Evolutionary conservation across 2,888 invertebrate species (phyloP), one percentile per base, ranked within the genome.

Genomic region (Ornithoptera priamus): DNA sequence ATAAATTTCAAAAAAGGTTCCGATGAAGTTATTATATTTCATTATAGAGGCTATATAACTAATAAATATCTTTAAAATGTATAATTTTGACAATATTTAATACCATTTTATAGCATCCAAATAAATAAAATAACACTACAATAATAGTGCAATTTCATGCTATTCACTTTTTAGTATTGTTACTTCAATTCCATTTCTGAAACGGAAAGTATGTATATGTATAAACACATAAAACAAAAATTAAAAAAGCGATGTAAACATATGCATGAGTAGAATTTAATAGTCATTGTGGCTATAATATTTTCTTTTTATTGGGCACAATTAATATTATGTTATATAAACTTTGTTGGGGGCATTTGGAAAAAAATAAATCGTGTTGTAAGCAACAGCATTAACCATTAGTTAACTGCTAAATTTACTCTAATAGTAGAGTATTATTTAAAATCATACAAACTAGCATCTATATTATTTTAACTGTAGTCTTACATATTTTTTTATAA

Each of bases 131-230:
- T 64, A 20, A 70, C 64, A 36, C 22, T 58, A 67, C 39, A 71
- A 67, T 53, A 53, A 30, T 36, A 30, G 22, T 63, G 73, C 75
- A 75, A 70, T 65, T 77, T 74, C 73, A 80, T 71, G 73, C 76
- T 83, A 82, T 75, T 88, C 84, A 78, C 76, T 77, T 81, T 83
- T 87, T 75, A 89, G 83, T 81, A 91, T 88, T 82, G 80, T 75
- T 74, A 91, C 74, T 71, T 85, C 77, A 80, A 90, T 86, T 77
- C 92, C 92, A 81, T 86, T 74, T 76, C 90, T 90, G 90, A 84
- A 90, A 90, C 80, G 75, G 74, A 80, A 71, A 67, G 56, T 61
- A 61, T 64, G 56, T 46, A 67, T 39, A 70, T 58, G 39, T 70
- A 62, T 58, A 65, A 50, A 62, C 57, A 66, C 67, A 56, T 56